Evolutionary conservation across 2,888 invertebrate genomes (phyloP), one percentile per base, ranked within the genome.

Genomic region (Trissonchulus latispiculum): DNA sequence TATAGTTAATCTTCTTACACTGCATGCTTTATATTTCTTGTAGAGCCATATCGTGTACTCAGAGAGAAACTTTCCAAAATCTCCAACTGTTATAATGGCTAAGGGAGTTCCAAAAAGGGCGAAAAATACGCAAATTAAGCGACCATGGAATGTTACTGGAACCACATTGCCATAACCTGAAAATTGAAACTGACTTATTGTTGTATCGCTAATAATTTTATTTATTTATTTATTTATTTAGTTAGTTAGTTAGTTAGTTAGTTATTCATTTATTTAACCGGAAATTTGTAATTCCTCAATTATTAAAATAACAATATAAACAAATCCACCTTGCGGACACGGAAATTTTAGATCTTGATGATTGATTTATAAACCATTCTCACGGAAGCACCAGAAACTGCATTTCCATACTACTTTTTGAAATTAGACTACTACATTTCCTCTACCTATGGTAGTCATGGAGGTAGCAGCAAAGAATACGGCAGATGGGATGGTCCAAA

Each of bases 1-100:
- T n/a, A n/a, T n/a, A n/a, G n/a, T n/a, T n/a, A n/a, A n/a, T n/a
- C n/a, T n/a, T n/a, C n/a, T 8, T n/a, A 18, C 28, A 15, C 70
- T 15, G 28, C 36, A 37, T 8, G 3, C 31, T 31, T 71, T 72
- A 71, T 71, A 77, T 71, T 77, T 76, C 64, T 77, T 78, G 75
- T 80, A 82, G 69, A 80, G 72, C 81, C 81, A 81, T 36, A 82
- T 81, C 1, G 81, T 82, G 76, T 80, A 80, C 74, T 82, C 82
- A 36, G 81, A 81, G 15, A 81, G 77, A 72, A 81, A 81, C 77
- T 81, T 81, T 71, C 81, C 81, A 76, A 81, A 74, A 78, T 81
- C 81, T 64, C 82, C 82, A 71, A 82, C 82, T 31, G 82, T 82
- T 61, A 82, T 82, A 75, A 81, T 81, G 36, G 82, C 81, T 62